Conservation (phyloP, 2,113 vertebrate species). For the Apodemus sylvaticus region DNA sequence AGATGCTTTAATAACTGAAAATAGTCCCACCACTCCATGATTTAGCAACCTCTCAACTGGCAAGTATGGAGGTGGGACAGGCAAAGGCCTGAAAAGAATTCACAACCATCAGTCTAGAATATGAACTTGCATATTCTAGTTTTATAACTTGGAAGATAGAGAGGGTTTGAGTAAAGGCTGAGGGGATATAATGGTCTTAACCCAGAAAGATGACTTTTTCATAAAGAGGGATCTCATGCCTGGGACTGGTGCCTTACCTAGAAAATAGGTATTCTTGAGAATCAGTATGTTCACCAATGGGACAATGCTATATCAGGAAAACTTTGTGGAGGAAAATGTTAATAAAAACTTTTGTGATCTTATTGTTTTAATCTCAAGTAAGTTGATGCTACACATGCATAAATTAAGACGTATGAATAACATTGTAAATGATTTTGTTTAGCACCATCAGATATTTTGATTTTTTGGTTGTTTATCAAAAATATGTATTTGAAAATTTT, state of each 20-base stretch:
- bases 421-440: not conserved
- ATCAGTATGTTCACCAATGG: not conserved
- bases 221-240: not conserved
- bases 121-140: too few species aligned
- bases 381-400: not conserved
- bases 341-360: not conserved
- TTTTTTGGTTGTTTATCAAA: not conserved
- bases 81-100: not conserved
- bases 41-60: not conserved
- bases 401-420: not conserved
- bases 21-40: not conserved
- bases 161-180: not conserved
- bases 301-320: not conserved
- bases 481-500: not conserved
- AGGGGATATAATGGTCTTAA: not conserved
- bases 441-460: not conserved
- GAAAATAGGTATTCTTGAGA: not conserved
- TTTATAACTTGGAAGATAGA: not conserved
- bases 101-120: not conserved
- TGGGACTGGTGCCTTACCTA: not conserved
- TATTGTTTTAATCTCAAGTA: not conserved
- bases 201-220: not conserved
- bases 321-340: not conserved
- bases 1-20: conserved; percentile 33
- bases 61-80: not conserved